Evolutionary conservation across 2,888 invertebrate genomes (phyloP).

Genomic region (Strigamia maritima): DNA sequence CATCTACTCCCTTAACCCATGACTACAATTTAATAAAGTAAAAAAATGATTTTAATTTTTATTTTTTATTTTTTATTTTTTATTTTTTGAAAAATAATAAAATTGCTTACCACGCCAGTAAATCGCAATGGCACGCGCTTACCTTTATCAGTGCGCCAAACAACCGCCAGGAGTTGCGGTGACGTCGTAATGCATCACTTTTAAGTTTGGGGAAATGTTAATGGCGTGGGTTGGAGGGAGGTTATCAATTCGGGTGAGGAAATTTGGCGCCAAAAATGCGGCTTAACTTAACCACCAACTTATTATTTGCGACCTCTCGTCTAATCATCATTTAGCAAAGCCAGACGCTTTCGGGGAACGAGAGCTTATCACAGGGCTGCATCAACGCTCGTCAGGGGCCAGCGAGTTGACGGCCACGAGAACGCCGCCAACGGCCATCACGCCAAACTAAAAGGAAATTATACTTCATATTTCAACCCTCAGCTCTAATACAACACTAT

Average conservation of each 20-base stretch:
- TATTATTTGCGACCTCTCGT: constrained; percentile 38
- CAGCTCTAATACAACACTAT: constrained; percentile 34
- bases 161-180: constrained; percentile 12
- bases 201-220: neutral
- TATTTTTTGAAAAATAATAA: no score
- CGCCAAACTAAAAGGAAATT: constrained; percentile 39
- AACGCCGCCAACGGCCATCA: constrained; percentile 29
- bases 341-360: constrained; percentile 5
- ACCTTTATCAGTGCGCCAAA: neutral
- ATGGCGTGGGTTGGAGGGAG: neutral
- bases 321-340: constrained; percentile 37
- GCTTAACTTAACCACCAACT: constrained; percentile 40
- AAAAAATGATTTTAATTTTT: no score
- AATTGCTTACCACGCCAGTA: neutral
- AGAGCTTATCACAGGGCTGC: constrained; percentile 3
- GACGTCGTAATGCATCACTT: neutral
- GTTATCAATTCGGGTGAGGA: constrained; percentile 36
- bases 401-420: constrained; percentile 19
- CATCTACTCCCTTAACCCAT: no score
- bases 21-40: no score
- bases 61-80: no score
- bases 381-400: constrained; percentile 32
- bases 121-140: neutral
- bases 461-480: constrained; percentile 41
- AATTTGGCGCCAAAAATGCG: constrained; percentile 40